Percentiles rank a stretch among this genome's conserved stretches.
phyloP scores from a whole-genome alignment of 2,113 vertebrate species.

The Psittacus erithacus region DNA sequence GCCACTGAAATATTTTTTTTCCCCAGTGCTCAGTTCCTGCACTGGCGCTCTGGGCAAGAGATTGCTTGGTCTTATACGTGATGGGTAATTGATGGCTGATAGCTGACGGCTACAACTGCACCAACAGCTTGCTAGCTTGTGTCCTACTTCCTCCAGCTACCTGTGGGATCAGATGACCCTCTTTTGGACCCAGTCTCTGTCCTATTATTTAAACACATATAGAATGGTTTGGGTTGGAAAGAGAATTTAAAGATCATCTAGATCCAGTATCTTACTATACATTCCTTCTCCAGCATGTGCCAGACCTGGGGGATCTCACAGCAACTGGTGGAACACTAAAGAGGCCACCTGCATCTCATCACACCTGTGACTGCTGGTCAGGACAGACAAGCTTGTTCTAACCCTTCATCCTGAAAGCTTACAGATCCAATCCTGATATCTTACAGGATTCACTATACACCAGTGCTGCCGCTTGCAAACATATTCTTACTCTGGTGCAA shows the following conservation, averaged over 20 bases:
- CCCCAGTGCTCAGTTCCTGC: background rate
- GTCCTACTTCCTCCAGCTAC: background rate
- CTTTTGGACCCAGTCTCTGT: background rate
- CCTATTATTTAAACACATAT: background rate
- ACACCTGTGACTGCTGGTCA: accelerated
- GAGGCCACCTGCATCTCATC: background rate
- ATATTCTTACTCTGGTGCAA: background rate
- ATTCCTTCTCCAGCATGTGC: background rate
- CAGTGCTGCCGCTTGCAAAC: background rate
- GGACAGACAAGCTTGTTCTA: background rate
- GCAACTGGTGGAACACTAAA: background rate
- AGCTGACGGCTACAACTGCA: background rate
- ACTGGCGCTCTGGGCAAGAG: background rate
- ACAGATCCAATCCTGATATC: background rate
- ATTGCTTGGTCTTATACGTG: background rate
- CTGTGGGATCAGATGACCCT: background rate
- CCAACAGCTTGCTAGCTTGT: background rate
- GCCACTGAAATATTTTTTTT: background rate
- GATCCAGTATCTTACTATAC: background rate
- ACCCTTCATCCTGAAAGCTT: background rate
- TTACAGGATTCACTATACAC: background rate
- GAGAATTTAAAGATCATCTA: background rate
- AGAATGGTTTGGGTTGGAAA: background rate
- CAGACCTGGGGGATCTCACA: background rate
- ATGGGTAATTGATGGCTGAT: background rate